Base-by-base conservation (phyloP, 2,888 invertebrate species). In the Cryptus viduatorius region DNA sequence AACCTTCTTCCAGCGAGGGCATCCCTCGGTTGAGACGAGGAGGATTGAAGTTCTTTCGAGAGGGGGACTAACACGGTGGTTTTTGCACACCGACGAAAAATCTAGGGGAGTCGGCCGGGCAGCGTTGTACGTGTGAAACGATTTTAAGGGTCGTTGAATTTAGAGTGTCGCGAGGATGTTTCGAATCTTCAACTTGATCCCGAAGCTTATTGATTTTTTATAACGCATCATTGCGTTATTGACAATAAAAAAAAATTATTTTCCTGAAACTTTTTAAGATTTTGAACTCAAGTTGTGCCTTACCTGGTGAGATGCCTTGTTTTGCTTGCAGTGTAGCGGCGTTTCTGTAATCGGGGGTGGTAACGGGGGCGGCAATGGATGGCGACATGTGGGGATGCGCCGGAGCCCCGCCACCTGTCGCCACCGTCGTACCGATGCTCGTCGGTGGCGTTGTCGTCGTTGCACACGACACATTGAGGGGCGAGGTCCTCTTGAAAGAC, bases 301-400 rank as follows among this genome's bases (percentile, higher is more conserved):
- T 86, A 93, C 93, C 93, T 81, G 93, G 92, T 73, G 93, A 93
- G 44, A 92, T 91, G 68, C 92, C 92, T 19, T 93, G 90, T 82
- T 93, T 93, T 73, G 91, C 91, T 79, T 92, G 93, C 64, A 93
- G 90, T 79, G 89, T 90, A 72, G 90, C 90, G 48, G 93, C 90
- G 84, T 91, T 92, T 86, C 92, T 90, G 82, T 93, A 93, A 90
- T 93, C 93, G 82, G 92, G 92, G 77, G 90, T 91, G 79, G 91
- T 91, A 44, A 91, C 90, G 61, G 93, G 92, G 77, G 92, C 90
- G 68, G 92, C 89, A 75, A 91, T 90, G 56, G 93, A 92, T 76
- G 93, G 92, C 79, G 93, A 93, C 88, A 93, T 89, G 90, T 92
- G 93, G 71, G 93, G 93, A 84, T 91, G 93, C 59, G 84, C 78